These are phyloP conservation scores for Hephaestus fuliginosus DNA, from an alignment of 2,797 vertebrate genomes.

Conservation along the genomic window DNA sequence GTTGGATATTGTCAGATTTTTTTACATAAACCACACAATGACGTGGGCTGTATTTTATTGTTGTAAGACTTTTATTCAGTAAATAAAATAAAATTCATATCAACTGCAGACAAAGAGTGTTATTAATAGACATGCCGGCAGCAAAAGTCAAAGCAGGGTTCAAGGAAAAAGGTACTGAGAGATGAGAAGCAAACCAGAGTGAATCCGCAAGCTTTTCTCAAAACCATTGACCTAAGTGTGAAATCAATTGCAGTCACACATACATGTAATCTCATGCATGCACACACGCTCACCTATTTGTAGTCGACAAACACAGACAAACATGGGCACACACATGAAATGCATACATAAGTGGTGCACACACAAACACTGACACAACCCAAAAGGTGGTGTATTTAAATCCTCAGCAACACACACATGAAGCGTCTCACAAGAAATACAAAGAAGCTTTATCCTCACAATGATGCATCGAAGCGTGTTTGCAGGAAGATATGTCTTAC, in stretches of 20 bases:
- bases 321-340: constrained; percentile 29
- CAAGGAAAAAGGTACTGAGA: constrained; percentile 22
- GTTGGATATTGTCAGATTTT: constrained; percentile 34
- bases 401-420: constrained; percentile 26
- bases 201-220: constrained; percentile 58
- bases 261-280: constrained; percentile 26
- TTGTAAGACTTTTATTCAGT: constrained; percentile 68
- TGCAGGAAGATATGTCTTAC: constrained; percentile 60
- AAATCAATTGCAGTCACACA: constrained; percentile 77
- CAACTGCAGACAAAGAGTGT: constrained; percentile 21
- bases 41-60: constrained; percentile 58
- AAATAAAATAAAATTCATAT: constrained; percentile 66
- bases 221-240: constrained; percentile 80
- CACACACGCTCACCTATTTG: constrained; percentile 25
- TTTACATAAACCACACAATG: constrained; percentile 16
- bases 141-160: constrained; percentile 33
- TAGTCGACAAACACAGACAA: constrained; percentile 41
- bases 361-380: constrained; percentile 39
- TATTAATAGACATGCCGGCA: constrained; percentile 39
- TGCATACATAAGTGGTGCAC: constrained; percentile 31
- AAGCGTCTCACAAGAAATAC: constrained; percentile 27
- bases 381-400: constrained; percentile 44
- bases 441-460: constrained; percentile 48
- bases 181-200: constrained; percentile 43
- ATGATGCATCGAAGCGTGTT: constrained; percentile 43